phyloP scores from a whole-genome alignment of 2,888 invertebrate genomes.

The Hipparchia semele region DNA sequence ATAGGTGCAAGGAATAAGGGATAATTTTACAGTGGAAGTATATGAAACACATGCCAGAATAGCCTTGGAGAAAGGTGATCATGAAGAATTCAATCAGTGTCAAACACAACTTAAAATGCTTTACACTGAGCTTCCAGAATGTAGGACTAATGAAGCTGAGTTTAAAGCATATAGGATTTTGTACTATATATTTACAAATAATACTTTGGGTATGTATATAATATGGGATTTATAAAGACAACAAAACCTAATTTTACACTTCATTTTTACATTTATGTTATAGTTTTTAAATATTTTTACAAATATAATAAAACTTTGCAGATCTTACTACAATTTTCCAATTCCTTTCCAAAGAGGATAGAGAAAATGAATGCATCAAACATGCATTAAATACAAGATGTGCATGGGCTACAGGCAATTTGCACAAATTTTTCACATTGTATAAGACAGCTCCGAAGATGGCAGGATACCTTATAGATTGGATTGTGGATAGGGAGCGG shows the following conservation, averaged over 20 bases:
- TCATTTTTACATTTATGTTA: background rate
- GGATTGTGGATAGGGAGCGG: constrained; percentile 98
- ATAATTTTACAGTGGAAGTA: constrained; percentile 97
- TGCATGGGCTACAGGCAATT: constrained; percentile 97
- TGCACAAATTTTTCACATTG: constrained; percentile 95
- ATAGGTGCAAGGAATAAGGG: constrained; percentile 97
- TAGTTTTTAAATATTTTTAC: constrained; percentile 10
- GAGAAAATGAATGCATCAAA: constrained; percentile 90
- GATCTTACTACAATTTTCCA: constrained; percentile 97
- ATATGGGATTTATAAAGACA: background rate
- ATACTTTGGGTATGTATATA: constrained; percentile 90
- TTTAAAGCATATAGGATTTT: constrained; percentile 98
- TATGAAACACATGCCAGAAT: constrained; percentile 99
- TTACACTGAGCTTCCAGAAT: constrained; percentile 90
- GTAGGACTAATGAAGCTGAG: constrained; percentile 90
- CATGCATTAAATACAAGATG: constrained; percentile 95
- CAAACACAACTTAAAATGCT: constrained; percentile 98
- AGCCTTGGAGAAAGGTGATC: constrained; percentile 98
- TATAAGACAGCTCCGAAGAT: constrained; percentile 96
- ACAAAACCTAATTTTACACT: too few relatives aligned
- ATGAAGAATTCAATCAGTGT: constrained; percentile 99
- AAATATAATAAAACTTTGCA: constrained; percentile 63
- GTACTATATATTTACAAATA: constrained; percentile 99
- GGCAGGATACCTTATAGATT: constrained; percentile 98
- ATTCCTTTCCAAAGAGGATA: constrained; percentile 89